Evolutionary conservation across 1,140 invertebrate species (phyloP).

Genomic region (Eupeodes corollae): DNA sequence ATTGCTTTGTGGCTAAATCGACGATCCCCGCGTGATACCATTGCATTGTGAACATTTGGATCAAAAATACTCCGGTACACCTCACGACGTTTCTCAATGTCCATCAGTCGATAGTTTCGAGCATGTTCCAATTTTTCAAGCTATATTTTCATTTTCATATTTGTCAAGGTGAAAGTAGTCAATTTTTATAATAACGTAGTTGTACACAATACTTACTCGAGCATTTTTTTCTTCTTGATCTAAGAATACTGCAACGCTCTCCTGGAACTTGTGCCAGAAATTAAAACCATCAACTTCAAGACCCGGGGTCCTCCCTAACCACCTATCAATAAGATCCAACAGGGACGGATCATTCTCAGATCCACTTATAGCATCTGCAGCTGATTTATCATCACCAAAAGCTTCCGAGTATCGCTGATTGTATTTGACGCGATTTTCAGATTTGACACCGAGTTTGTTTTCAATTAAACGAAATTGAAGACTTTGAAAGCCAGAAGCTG

Average conservation of each 20-base stretch:
- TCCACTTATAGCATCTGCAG: constrained; percentile 56
- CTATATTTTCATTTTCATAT: constrained; percentile 22
- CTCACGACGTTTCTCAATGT: constrained; percentile 65
- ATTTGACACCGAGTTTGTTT: constrained; percentile 89
- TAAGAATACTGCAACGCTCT: constrained; percentile 63
- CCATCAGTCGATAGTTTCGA: constrained; percentile 51
- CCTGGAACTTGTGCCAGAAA: constrained; percentile 86
- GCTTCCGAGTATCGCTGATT: constrained; percentile 85
- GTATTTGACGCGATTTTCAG: constrained; percentile 80
- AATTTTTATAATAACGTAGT: not conserved
- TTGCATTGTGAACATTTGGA: constrained; percentile 62
- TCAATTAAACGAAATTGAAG: constrained; percentile 92
- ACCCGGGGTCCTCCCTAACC: constrained; percentile 91
- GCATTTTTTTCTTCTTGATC: constrained; percentile 47
- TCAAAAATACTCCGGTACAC: constrained; percentile 87
- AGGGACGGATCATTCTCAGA: constrained; percentile 80
- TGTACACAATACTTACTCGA: constrained; percentile 6
- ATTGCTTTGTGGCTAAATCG: constrained; percentile 82
- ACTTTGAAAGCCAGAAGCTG: constrained; percentile 96
- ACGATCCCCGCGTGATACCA: constrained; percentile 74
- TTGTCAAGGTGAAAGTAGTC: not conserved
- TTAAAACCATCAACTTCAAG: constrained; percentile 72
- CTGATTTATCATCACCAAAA: constrained; percentile 65
- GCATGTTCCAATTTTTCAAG: constrained; percentile 47
- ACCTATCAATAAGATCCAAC: constrained; percentile 72